Evolutionary conservation across 2,888 invertebrate genomes (phyloP), one percentile per base, ranked within the genome.

Genomic region (Eupithecia abbreviata): DNA sequence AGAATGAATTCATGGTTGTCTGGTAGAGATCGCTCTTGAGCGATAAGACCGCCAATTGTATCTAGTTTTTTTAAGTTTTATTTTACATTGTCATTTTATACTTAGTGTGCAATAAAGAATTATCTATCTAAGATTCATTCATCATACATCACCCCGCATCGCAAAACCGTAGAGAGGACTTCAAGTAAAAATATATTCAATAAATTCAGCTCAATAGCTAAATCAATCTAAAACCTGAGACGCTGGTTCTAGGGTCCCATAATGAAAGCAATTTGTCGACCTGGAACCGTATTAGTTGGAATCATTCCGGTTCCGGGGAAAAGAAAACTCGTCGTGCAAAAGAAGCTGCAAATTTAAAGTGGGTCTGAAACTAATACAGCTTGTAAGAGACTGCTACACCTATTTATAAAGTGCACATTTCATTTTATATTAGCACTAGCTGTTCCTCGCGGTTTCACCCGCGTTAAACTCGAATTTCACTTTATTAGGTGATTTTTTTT

Each of bases 321-420:
- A 82, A 81, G 80, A 84, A 84, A 84, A 79, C 81, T 83, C 78
- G 51, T 77, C 72, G 74, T 79, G 79, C 79, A 80, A 84, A 80
- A 83, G 80, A 78, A 79, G 75, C 75, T 80, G 80, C 79, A 83
- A 86, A 30, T 30, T 30, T 62, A 30, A 62, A 58, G 55, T 18
- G 18, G 18, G 9, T 18, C 18, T 18, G 7, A 18, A 30, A 30
- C 30, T 4, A 12, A 10, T 9, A n/a, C 9, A 58, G 3, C 9
- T 30, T 58, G 18, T 58, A 18, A 58, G 18, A 3, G 58, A 9
- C 9, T 18, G n/a, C 6, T 51, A 10, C 62, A 7, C 10, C 9
- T 18, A 30, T 62, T 30, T 10, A 12, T 30, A 1, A 1, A 30
- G 30, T 30, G 30, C 30, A 30, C 30, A 30, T 30, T 30, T 30